These are phyloP conservation scores for Rhinogobio ventralis DNA, from an alignment of 2,797 vertebrate species.

Conservation along the genomic window DNA sequence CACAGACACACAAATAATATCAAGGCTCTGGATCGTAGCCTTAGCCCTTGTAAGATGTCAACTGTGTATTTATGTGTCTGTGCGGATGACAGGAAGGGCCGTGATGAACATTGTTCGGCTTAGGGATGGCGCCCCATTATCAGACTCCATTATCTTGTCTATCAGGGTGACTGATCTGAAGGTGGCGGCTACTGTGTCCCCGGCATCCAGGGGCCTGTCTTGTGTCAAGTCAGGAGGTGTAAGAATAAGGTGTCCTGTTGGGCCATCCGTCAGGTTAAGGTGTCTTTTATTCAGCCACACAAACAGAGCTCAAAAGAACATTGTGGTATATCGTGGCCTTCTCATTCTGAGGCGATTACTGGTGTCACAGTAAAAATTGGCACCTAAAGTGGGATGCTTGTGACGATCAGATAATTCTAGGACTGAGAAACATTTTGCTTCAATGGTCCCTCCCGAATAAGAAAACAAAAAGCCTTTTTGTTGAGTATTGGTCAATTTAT, in stretches of 20 bases:
- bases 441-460: background rate
- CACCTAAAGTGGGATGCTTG: background rate
- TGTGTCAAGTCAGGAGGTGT: slow-evolving; percentile 41
- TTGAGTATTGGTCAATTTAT: background rate
- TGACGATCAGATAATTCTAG: background rate
- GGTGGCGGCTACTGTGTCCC: slow-evolving; percentile 52
- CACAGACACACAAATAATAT: slow-evolving; percentile 51
- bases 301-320: slow-evolving; percentile 5
- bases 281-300: slow-evolving; percentile 25
- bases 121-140: slow-evolving; percentile 56
- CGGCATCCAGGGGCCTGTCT: slow-evolving; percentile 4
- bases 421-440: slow-evolving; percentile 12
- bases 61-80: slow-evolving; percentile 62
- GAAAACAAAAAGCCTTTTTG: background rate
- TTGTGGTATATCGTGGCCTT: slow-evolving; percentile 4
- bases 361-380: background rate
- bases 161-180: slow-evolving; percentile 57
- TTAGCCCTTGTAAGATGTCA: slow-evolving; percentile 49
- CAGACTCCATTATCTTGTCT: slow-evolving; percentile 64
- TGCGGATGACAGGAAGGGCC: slow-evolving; percentile 51
- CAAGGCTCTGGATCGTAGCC: slow-evolving; percentile 46
- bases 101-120: slow-evolving; percentile 57
- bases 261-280: slow-evolving; percentile 34
- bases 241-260: slow-evolving; percentile 41
- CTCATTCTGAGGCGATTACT: slow-evolving; percentile 5